Base-by-base conservation (phyloP, 2,113 vertebrate species). In the Prionailurus viverrinus region DNA sequence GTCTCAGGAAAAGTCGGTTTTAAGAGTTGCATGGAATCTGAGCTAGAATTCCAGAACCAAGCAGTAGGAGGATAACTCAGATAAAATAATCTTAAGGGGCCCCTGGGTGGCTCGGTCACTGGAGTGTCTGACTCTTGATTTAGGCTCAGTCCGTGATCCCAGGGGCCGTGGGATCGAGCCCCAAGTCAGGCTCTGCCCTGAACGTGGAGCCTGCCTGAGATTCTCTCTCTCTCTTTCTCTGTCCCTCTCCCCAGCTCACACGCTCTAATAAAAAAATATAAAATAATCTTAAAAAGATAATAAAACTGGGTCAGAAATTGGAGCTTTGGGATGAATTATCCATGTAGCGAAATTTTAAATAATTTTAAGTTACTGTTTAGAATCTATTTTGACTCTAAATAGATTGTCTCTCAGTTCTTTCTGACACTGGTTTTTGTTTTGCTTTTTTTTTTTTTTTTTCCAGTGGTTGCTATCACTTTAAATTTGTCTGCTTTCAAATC, bases 401-500 rank as follows among this genome's bases (percentile, higher is more conserved):
- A 74, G 11, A 79, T 2, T 36, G 21, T 65, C 58, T 85, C 41
- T 41, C 6, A 78, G 4, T 95, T 79, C 74, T 48, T 45, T 74
- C 85, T 91, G 58, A 25, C 1, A 14, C 12, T 19, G 55, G 4
- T 31, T 33, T 76, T 51, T 36, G 33, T 33, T 81, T 79, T 41
- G 5, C 39, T 29, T 33, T 76, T 51, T 27, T 31, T 33, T 76
- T 51, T 36, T 51, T 36, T 36, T 36, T 81, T 79, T 45, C 27
- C 2, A 63, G 6, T n/a, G 41, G 36, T 83, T 78, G 36, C 36
- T 81, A 68, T 58, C 68, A 65, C 85, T 97, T 97, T 91, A 88
- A 94, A 68, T 66, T n/a, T 21, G 87, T 27, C 65, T 74, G 61
- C 73, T 86, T 96, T 69, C 80, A 76, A n/a, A 80, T 45, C 41